A percentile compares a stretch with the other conserved stretches of the same genome.
Evolutionary conservation across 1,140 invertebrate species (phyloP).

Genomic region (Hermetia illucens): DNA sequence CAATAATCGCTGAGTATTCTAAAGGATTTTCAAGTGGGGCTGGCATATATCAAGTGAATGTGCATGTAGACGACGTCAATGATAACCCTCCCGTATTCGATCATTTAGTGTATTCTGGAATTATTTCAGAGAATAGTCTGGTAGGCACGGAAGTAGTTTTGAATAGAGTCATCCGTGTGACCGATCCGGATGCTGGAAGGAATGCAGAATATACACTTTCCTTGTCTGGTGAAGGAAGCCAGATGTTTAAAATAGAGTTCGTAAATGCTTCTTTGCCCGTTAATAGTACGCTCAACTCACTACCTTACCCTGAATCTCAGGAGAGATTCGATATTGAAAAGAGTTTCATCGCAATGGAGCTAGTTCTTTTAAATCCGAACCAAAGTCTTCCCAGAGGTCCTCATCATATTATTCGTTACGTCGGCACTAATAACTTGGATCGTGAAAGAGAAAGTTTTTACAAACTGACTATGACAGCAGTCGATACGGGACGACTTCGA

Average conservation of each 20-base stretch:
- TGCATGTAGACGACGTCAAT: conserved; percentile 78
- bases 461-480: conserved; percentile 54
- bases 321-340: conserved; percentile 29
- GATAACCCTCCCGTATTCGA: conserved; percentile 79
- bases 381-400: conserved; percentile 13
- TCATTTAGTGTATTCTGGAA: conserved; percentile 52
- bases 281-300: conserved; percentile 10
- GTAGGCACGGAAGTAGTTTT: conserved; percentile 56
- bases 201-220: conserved; percentile 64
- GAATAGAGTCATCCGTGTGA: conserved; percentile 47
- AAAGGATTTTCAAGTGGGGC: conserved; percentile 47
- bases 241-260: conserved; percentile 58
- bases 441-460: conserved; percentile 57
- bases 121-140: conserved; percentile 62
- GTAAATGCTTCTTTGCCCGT: conserved; percentile 13
- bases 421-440: conserved; percentile 46
- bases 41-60: conserved; percentile 59
- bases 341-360: conserved; percentile 26
- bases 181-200: conserved; percentile 61
- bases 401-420: conserved; percentile 21
- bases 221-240: conserved; percentile 56
- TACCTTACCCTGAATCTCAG: conserved; percentile 16
- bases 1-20: conserved; percentile 60
- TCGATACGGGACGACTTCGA: conserved; percentile 57
- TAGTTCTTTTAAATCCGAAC: conserved; percentile 21